Evolutionary conservation across 2,113 vertebrate genomes (phyloP).

Genomic region (Athene noctua): DNA sequence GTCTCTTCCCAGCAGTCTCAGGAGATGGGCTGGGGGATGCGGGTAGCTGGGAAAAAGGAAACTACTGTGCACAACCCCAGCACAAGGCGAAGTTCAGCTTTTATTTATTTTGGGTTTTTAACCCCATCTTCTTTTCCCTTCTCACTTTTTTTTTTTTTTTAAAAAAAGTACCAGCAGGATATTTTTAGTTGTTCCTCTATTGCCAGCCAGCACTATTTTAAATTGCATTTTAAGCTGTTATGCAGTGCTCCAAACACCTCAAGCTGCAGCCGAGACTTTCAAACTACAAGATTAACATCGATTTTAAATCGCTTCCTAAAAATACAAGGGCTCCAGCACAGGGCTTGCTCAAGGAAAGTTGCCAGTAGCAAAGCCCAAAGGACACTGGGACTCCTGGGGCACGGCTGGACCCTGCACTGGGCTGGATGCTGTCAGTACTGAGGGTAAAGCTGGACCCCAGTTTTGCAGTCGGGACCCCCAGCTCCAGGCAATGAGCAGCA

Average conservation of each 20-base stretch:
- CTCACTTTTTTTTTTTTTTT: neutral
- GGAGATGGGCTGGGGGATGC: neutral
- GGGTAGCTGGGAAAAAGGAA: neutral
- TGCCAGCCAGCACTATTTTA: conserved; percentile 36
- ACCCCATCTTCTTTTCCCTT: neutral
- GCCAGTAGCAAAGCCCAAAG: neutral
- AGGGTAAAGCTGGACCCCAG: neutral
- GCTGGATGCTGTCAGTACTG: neutral
- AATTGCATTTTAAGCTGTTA: conserved; percentile 51
- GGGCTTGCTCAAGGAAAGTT: neutral
- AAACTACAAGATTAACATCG: conserved; percentile 36
- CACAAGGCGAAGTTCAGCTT: neutral
- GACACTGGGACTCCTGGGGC: neutral
- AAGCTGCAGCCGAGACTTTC: neutral
- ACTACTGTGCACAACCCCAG: neutral
- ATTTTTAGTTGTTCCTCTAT: neutral
- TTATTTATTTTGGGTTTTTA: neutral
- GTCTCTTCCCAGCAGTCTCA: neutral
- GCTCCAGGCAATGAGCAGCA: neutral
- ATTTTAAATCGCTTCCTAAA: conserved; percentile 37
- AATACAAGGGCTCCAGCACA: neutral
- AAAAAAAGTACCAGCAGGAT: neutral
- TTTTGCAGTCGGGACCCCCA: neutral
- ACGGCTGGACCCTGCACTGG: fast-evolving
- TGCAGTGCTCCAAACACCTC: conserved; percentile 15